Percentiles rank a stretch among this genome's conserved stretches.
These are phyloP conservation scores for Zele albiditarsus DNA, from an alignment of 2,888 invertebrate genomes.

Conservation along the genomic window DNA sequence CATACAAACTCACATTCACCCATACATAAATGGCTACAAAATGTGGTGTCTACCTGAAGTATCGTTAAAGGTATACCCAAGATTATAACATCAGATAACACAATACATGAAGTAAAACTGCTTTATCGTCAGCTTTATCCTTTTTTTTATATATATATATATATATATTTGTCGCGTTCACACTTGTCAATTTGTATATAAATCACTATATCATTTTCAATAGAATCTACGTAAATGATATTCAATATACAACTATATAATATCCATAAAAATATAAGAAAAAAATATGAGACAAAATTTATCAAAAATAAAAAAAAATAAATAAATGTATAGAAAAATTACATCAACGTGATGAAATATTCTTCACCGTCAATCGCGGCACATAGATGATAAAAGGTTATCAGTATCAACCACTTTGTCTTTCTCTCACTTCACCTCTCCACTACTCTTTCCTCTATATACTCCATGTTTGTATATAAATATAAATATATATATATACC, in stretches of 20 bases:
- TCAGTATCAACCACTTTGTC: constrained; percentile 32
- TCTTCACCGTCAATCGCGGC: constrained; percentile 35
- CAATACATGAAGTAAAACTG: constrained; percentile 58
- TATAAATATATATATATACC: constrained; percentile 5
- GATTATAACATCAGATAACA: constrained; percentile 61
- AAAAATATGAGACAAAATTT: constrained; percentile 19
- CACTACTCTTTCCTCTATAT: background rate
- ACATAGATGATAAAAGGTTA: constrained; percentile 39
- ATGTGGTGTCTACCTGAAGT: constrained; percentile 15
- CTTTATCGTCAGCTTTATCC: constrained; percentile 50
- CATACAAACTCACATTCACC: background rate
- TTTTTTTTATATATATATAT: background rate
- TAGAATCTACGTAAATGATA: background rate
- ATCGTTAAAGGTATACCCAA: constrained; percentile 45
- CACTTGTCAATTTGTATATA: constrained; percentile 14
- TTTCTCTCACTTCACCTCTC: background rate
- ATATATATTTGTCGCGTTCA: constrained; percentile 13
- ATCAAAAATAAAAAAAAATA: constrained; percentile 4
- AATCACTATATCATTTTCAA: background rate
- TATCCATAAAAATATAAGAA: background rate
- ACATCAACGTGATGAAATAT: constrained; percentile 11
- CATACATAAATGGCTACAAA: background rate
- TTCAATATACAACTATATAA: background rate
- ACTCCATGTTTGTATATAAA: constrained; percentile 22
- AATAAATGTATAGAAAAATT: background rate